Percentiles rank a stretch among this genome's conserved stretches.
Evolutionary conservation across 2,797 vertebrate genomes (phyloP).

Genomic region (Xiphorhynchus erythropygius): DNA sequence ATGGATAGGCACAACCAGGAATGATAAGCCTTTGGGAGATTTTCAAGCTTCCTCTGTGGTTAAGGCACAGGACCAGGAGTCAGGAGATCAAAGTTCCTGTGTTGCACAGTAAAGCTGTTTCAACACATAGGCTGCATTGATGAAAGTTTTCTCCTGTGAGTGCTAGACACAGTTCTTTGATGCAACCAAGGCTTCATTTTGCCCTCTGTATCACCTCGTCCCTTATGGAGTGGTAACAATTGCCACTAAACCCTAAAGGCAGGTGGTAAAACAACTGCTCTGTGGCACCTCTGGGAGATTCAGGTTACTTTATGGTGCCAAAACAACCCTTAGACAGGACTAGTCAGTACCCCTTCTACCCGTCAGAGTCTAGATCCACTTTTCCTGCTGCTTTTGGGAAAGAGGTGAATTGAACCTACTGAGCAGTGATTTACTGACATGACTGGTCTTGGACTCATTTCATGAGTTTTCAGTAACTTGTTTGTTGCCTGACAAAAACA

Average conservation of each 20-base stretch:
- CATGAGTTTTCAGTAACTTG: background rate
- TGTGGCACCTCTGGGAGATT: background rate
- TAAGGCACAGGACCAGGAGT: conserved; percentile 13
- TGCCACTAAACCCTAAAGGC: background rate
- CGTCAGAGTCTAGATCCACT: background rate
- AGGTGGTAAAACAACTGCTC: background rate
- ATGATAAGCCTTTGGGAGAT: background rate
- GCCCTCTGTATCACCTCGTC: background rate
- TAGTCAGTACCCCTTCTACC: background rate
- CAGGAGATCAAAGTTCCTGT: background rate
- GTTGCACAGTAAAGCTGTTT: background rate
- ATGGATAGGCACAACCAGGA: background rate
- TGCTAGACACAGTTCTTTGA: background rate
- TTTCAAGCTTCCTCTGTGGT: conserved; percentile 13
- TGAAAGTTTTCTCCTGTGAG: background rate
- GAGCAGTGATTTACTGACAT: background rate
- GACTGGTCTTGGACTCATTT: background rate
- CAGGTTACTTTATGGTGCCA: background rate
- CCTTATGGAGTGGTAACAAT: background rate
- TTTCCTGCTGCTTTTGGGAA: background rate
- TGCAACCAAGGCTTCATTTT: background rate
- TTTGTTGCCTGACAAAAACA: background rate
- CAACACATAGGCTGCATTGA: background rate
- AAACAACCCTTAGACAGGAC: background rate
- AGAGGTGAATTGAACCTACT: background rate